Evolutionary conservation across 2,797 vertebrate species (phyloP), one percentile per base, ranked within the genome.

Genomic region (Rhinophrynus dorsalis): DNA sequence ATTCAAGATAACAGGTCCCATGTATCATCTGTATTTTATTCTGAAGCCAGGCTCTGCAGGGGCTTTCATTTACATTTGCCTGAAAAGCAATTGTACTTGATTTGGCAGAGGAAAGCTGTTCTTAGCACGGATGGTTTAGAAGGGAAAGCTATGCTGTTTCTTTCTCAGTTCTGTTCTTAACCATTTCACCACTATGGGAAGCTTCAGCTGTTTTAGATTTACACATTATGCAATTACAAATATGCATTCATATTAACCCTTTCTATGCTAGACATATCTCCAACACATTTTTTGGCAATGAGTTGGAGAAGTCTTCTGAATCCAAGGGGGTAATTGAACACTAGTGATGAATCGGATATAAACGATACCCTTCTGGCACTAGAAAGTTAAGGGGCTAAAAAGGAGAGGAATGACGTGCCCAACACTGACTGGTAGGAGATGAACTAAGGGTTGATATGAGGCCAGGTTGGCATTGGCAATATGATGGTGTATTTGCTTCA

Each of bases 31-130:
- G 52, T 17, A 50, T 64, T 26, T 65, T 51, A 44, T 54, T 73
- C 55, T 51, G 38, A 44, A 73, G 62, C 45, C 35, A 29, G 45
- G n/a, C 70, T 66, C 70, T 37, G 55, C 55, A 65, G 61, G 69
- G 69, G 69, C 59, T 66, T 73, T 73, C 37, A 73, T 66, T 73
- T 73, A 60, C 62, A 66, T 66, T 73, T 60, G 62, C 33, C 37
- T 66, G 55, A 60, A 67, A 60, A 73, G 55, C 62, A 73, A 60
- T 66, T 60, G 62, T 60, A 66, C 55, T 54, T 45, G 35, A 66
- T 73, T 72, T 73, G 70, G 70, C 55, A 67, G 45, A 12, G 54
- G 21, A 50, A 66, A 65, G 47, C 62, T 21, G 15, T 54, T 73
- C 47, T 60, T 59, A 72, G 26, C 44, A n/a, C 32, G 29, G 26